Percentiles rank a stretch among this genome's conserved stretches.
phyloP scores from a whole-genome alignment of 2,888 invertebrate genomes.

The Neria commutata region DNA sequence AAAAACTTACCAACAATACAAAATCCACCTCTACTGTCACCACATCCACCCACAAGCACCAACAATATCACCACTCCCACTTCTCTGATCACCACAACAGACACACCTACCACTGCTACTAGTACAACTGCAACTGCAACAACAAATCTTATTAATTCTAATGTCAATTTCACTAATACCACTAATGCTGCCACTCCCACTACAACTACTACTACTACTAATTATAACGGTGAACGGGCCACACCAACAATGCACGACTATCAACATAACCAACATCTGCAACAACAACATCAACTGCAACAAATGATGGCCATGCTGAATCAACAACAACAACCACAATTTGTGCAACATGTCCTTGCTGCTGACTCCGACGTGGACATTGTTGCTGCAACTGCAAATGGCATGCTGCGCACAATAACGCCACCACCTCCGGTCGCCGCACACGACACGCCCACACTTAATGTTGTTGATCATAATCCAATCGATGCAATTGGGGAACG shows the following conservation, averaged over 20 bases:
- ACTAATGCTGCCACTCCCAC: slow-evolving; percentile 47
- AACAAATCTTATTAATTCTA: slow-evolving; percentile 53
- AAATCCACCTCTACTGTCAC: slow-evolving; percentile 18
- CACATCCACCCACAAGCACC: slow-evolving; percentile 28
- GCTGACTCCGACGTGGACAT: slow-evolving; percentile 17
- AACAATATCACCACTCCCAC: slow-evolving; percentile 22
- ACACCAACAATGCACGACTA: background rate
- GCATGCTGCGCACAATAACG: background rate
- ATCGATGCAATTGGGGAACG: slow-evolving; percentile 25
- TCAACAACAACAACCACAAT: slow-evolving; percentile 56
- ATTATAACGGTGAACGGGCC: slow-evolving; percentile 21
- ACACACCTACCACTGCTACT: slow-evolving; percentile 20
- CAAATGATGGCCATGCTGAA: slow-evolving; percentile 53
- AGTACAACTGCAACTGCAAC: slow-evolving; percentile 34
- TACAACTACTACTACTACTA: slow-evolving; percentile 16
- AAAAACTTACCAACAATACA: slow-evolving; percentile 25
- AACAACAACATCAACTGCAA: slow-evolving; percentile 44
- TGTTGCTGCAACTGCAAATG: slow-evolving; percentile 10
- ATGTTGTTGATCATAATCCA: slow-evolving; percentile 30
- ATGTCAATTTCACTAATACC: slow-evolving; percentile 56
- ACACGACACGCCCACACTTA: slow-evolving; percentile 24
- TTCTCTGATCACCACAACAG: slow-evolving; percentile 25
- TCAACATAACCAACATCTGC: background rate
- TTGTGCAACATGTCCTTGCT: slow-evolving; percentile 33
- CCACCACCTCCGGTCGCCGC: slow-evolving; percentile 22